A percentile compares a stretch with the other conserved stretches of the same genome.
phyloP scores from a whole-genome alignment of 1,140 invertebrate genomes.

The Galleria mellonella region DNA sequence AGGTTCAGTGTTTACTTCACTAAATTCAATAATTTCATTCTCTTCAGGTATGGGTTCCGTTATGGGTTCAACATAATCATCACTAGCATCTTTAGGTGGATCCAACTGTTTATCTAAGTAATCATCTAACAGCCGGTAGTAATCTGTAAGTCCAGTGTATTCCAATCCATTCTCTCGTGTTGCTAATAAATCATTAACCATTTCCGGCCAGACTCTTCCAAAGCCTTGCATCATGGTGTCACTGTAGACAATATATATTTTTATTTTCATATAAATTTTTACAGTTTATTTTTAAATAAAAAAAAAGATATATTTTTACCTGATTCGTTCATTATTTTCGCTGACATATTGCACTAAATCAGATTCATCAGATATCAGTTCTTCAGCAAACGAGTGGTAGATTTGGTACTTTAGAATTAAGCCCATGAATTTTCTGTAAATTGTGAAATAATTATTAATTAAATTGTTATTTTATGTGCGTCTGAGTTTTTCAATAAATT shows the following conservation, averaged over 20 bases:
- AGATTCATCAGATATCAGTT: slow-evolving; percentile 49
- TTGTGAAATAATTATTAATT: slow-evolving; percentile 10
- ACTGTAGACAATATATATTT: slow-evolving; percentile 26
- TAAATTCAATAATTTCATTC: slow-evolving; percentile 37
- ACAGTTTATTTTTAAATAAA: too few species aligned
- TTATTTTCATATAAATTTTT: slow-evolving; percentile 15
- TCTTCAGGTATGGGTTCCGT: slow-evolving; percentile 19
- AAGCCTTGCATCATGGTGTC: slow-evolving; percentile 58
- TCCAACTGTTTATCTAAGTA: slow-evolving; percentile 62
- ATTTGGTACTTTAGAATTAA: slow-evolving; percentile 62
- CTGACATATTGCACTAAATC: slow-evolving; percentile 50
- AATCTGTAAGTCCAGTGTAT: slow-evolving; percentile 54
- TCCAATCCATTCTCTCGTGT: slow-evolving; percentile 58
- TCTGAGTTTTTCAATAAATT: not conserved
- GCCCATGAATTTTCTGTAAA: slow-evolving; percentile 60
- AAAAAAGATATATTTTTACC: slow-evolving; percentile 17
- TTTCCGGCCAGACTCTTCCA: slow-evolving; percentile 41
- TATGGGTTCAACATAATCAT: slow-evolving; percentile 44
- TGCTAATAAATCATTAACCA: slow-evolving; percentile 52
- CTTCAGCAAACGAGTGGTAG: slow-evolving; percentile 64
- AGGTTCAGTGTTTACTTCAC: slow-evolving; percentile 7
- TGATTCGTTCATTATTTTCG: slow-evolving; percentile 44
- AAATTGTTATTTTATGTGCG: not conserved
- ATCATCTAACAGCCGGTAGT: slow-evolving; percentile 58
- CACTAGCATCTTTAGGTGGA: slow-evolving; percentile 28